Evolutionary conservation across 2,888 invertebrate genomes (phyloP), one percentile per base, ranked within the genome.

Genomic region (Alviniconcha strummeri): DNA sequence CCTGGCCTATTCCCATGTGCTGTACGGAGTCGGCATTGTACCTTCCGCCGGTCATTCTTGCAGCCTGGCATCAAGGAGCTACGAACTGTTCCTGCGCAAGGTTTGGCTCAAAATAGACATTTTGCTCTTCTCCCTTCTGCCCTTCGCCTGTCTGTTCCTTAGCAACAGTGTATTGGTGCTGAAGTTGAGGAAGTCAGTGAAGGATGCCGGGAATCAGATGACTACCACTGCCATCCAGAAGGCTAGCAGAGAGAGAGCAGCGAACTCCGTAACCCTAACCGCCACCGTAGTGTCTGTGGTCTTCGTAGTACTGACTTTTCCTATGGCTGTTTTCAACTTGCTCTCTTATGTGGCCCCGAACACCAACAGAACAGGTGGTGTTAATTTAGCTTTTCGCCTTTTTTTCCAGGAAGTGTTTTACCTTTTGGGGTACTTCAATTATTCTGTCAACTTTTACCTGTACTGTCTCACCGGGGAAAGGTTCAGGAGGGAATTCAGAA

Each of bases 371-470:
- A 36, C 3, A 36, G 36, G 36, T 36, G 36, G 36, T 36, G 13
- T 2, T 17, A 3, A 15, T 55, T 7, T n/a, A 55, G 15, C 54
- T 17, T 15, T 4, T 5, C 8, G 75, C 11, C 13, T 19, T 19
- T 56, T 60, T 60, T 60, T n/a, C 19, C 9, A 2, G 36, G 17
- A 54, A 13, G 2, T 19, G 54, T 19, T 57, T 15, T 17, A 19
- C 11, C 8, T 17, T 60, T 8, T 56, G 19, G 60, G 19, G 19
- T 57, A 54, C 15, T 13, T 55, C 60, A 78, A 78, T 55, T 55
- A 55, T 36, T 8, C 78, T n/a, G 36, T 78, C 36, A 78, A 78
- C 36, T 78, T 78, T 60, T 78, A 60, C 36, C 78, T 78, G 13
- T 78, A 78, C 78, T 36, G 19, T 52, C 57, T 78, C 17, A 78